phyloP scores from a whole-genome alignment of 2,888 invertebrate species.

The Sylvicola cinctus region DNA sequence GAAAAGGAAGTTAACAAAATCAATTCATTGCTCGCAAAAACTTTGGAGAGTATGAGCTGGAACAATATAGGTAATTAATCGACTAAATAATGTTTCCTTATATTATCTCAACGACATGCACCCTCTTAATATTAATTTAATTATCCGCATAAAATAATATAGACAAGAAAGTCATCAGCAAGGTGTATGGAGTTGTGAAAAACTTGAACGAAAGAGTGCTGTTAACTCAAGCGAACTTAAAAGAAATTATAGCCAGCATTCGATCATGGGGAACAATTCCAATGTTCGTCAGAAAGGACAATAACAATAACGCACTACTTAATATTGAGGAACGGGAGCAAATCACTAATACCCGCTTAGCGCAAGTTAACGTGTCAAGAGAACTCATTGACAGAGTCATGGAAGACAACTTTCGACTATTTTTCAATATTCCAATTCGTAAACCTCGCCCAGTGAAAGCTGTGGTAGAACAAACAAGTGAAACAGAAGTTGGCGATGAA shows the following conservation, averaged over 20 bases:
- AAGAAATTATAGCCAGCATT: constrained; percentile 32
- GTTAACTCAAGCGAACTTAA: constrained; percentile 44
- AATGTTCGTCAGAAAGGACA: constrained; percentile 52
- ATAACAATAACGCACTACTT: constrained; percentile 32
- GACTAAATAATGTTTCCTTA: constrained; percentile 1
- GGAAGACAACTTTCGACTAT: constrained; percentile 42
- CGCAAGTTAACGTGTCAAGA: constrained; percentile 28
- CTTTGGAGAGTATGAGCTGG: constrained; percentile 54
- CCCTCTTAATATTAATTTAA: too few species aligned
- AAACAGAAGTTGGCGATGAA: neutral
- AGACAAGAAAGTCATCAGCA: constrained; percentile 27
- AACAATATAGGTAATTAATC: constrained; percentile 43
- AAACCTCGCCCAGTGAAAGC: constrained; percentile 8
- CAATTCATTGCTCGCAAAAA: constrained; percentile 35
- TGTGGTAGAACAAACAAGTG: constrained; percentile 1
- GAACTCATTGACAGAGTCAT: constrained; percentile 35
- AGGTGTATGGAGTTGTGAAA: constrained; percentile 43
- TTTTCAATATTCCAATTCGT: constrained; percentile 37
- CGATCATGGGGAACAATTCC: constrained; percentile 52
- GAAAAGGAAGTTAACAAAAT: constrained; percentile 43
- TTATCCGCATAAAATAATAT: too few species aligned
- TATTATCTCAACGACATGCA: too few species aligned
- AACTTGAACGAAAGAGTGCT: constrained; percentile 48
- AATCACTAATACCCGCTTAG: constrained; percentile 15
- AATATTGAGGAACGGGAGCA: constrained; percentile 22